Base-by-base conservation (phyloP, 1,140 invertebrate species). In the Drosophila pandora region DNA sequence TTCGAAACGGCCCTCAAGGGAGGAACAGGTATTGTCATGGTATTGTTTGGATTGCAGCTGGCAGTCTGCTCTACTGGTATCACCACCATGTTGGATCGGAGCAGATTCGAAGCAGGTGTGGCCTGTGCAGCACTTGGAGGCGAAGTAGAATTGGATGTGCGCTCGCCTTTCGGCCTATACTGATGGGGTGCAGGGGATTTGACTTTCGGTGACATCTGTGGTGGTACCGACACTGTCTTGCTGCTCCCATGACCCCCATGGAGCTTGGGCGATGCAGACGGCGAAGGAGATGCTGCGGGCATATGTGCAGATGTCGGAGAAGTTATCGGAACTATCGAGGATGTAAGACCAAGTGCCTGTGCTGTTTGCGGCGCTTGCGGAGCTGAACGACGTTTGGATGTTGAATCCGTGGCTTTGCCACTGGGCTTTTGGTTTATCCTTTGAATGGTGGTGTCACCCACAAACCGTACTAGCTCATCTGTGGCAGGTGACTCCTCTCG, bases 371-470 rank as follows among this genome's bases (percentile, higher is more conserved):
- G 41, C 0, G 81, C 73, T 56, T 76, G 76, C 0, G 60, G 73
- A 8, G 79, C 45, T 10, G 79, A 75, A 0, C 68, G 28, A 8
- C 83, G 84, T 10, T 81, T 85, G 0, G 55, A 5, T 9, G 21
- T 6, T 1, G 34, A 7, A 0, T 73, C 63, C 21, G 23, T 30
- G 2, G 55, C 9, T 10, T 79, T 80, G 6, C 32, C 3, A 1
- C 49, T 12, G 30, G 77, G 64, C 21, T 78, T 89, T n/a, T 85
- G 77, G 49, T 45, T 80, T 8, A 89, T 9, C 4, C 81, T 62
- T 49, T 91, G 90, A n/a, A 91, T 91, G 13, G 83, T 90, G 0
- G 90, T 91, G 22, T 91, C 90, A 21, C 90, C 90, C 5, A 91
- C 85, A 41, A 76, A 76, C 4, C 90, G 79, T 43, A 88, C 83